These are phyloP conservation scores for Psix sp. DNA, from an alignment of 1,140 invertebrate species.

Conservation along the genomic window DNA sequence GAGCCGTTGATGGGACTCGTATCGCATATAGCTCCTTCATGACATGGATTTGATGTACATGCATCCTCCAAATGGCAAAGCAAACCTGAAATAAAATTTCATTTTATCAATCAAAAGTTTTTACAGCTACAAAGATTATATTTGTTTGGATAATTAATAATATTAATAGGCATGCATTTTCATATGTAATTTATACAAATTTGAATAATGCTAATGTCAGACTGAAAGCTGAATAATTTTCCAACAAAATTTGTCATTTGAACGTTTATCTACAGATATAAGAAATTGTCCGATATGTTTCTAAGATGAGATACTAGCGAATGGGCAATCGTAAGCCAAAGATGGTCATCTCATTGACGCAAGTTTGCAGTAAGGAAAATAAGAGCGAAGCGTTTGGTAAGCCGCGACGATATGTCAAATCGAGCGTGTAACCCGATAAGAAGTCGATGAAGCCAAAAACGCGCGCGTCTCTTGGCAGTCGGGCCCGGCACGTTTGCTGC, in stretches of 20 bases:
- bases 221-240: too few relatives aligned
- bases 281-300: conserved; percentile 33
- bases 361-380: conserved; percentile 21
- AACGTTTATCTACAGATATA: too few relatives aligned
- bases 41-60: conserved; percentile 97
- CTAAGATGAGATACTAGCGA: conserved; percentile 63
- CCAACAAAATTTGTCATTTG: too few relatives aligned
- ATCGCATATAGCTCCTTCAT: conserved; percentile 94
- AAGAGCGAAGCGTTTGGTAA: conserved; percentile 27
- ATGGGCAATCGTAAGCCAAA: conserved; percentile 61
- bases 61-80: conserved; percentile 97
- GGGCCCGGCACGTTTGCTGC: conserved; percentile 39
- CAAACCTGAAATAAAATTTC: conserved; percentile 79
- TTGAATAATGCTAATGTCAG: too few relatives aligned
- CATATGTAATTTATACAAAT: background rate
- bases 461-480: conserved; percentile 7
- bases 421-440: conserved; percentile 43
- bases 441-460: conserved; percentile 62
- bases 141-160: too few relatives aligned
- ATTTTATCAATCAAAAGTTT: background rate
- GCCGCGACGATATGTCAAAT: conserved; percentile 26
- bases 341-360: conserved; percentile 65
- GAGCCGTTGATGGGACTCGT: conserved; percentile 96
- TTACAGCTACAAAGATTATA: too few relatives aligned
- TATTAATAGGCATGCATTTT: too few relatives aligned